Evolutionary conservation across 2,888 invertebrate genomes (phyloP), one percentile per base, ranked within the genome.

Genomic region (Parasteatoda lunata): DNA sequence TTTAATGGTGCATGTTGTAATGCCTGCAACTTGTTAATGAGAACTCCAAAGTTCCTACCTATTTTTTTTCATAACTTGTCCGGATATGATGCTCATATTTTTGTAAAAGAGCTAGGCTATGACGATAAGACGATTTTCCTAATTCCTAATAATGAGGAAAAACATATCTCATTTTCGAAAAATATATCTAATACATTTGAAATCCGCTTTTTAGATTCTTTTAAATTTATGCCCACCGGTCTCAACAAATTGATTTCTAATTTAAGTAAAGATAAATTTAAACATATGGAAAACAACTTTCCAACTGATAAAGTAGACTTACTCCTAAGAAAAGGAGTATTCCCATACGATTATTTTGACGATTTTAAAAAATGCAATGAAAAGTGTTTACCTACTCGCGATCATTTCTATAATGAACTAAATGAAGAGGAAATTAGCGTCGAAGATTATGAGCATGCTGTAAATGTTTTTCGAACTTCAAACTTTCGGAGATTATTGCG

Each of bases 261-360:
- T 11, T 11, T 54, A 9, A 54, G 11, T 54, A 11, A 54, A 54
- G 11, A 54, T 54, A 7, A 54, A 54, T 54, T 54, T 11, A 54
- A 11, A 3, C 54, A 54, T 11, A 54, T 54, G 54, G 11, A 54
- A 54, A 54, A 54, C 7, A 7, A 54, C 11, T 54, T 54, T 54
- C 8, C 7, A 9, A 9, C 2, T 9, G 11, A 54, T 9, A 54
- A 54, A 9, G 3, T 54, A 9, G 11, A 11, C 11, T 54, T 54
- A 54, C 54, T 54, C 11, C 11, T 70, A 49, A 84, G 54, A 76
- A 91, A 90, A 88, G 90, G 90, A 15, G 88, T 90, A 9, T 91
- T 90, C 83, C 90, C 90, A 7, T 91, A 91, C 88, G 90, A 91
- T 64, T 90, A 90, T 78, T 89, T 91, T 87, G 89, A 90, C 66